Percentiles rank a stretch among this genome's conserved stretches.
These are phyloP conservation scores for Ardeotis arabs DNA, from an alignment of 2,113 vertebrate species.

Conservation along the genomic window DNA sequence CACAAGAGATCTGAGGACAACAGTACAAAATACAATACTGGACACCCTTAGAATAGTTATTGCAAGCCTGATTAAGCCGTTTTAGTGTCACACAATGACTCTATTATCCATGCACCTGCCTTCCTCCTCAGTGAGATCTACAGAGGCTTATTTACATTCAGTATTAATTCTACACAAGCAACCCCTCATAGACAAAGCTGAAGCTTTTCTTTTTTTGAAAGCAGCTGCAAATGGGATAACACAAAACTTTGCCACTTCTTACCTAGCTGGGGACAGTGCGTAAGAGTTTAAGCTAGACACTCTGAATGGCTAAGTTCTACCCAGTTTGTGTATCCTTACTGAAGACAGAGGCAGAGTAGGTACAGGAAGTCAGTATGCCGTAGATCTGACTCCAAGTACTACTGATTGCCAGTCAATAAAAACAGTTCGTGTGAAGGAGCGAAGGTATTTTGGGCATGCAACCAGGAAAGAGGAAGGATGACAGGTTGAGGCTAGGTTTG, in stretches of 20 bases:
- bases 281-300: neutral
- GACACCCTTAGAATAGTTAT: neutral
- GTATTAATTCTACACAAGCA: neutral
- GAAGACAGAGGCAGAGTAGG: neutral
- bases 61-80: neutral
- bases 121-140: neutral
- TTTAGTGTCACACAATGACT: constrained; percentile 18
- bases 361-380: neutral
- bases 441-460: neutral
- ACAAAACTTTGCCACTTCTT: neutral
- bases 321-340: neutral
- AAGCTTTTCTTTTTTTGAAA: constrained; percentile 20
- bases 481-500: constrained; percentile 9
- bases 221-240: constrained; percentile 24
- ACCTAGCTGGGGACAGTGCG: neutral
- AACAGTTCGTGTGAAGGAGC: neutral
- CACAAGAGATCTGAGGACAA: constrained; percentile 22
- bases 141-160: constrained; percentile 25
- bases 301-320: neutral
- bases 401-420: neutral
- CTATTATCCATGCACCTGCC: constrained; percentile 8
- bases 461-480: neutral
- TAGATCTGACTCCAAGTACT: neutral
- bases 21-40: constrained; percentile 16
- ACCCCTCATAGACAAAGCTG: neutral